These are phyloP conservation scores for Propithecus coquereli DNA, from an alignment of 2,113 vertebrate genomes.

Conservation along the genomic window DNA sequence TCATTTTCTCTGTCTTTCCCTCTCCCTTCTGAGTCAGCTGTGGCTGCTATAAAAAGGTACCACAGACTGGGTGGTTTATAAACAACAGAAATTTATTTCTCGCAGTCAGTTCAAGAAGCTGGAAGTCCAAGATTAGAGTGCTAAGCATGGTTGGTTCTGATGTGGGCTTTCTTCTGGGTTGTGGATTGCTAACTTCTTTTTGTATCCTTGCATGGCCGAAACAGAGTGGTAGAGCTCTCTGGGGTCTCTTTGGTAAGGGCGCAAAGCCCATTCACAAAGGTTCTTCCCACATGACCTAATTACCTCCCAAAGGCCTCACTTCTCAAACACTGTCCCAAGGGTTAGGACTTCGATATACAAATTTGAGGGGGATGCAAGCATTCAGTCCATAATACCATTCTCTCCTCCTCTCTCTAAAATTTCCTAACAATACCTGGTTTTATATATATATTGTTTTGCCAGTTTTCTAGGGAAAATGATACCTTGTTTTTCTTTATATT, in stretches of 20 bases:
- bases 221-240: neutral
- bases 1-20: neutral
- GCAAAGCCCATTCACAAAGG: neutral
- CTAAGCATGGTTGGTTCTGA: neutral
- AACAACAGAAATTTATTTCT: neutral
- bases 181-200: neutral
- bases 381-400: neutral
- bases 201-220: too few relatives aligned
- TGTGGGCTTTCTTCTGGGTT: neutral
- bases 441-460: neutral
- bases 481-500: neutral
- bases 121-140: neutral
- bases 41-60: neutral
- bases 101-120: neutral
- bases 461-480: neutral
- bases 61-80: neutral
- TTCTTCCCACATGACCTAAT: neutral
- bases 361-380: neutral
- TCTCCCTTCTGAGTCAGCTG: neutral
- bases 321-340: neutral
- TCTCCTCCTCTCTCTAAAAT: neutral
- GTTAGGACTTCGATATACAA: neutral
- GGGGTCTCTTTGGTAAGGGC: rapidly evolving
- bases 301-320: neutral
- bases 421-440: neutral